Percentiles rank a stretch among this genome's conserved stretches.
phyloP scores from a whole-genome alignment of 2,797 vertebrate species.

The Myotis planiceps region DNA sequence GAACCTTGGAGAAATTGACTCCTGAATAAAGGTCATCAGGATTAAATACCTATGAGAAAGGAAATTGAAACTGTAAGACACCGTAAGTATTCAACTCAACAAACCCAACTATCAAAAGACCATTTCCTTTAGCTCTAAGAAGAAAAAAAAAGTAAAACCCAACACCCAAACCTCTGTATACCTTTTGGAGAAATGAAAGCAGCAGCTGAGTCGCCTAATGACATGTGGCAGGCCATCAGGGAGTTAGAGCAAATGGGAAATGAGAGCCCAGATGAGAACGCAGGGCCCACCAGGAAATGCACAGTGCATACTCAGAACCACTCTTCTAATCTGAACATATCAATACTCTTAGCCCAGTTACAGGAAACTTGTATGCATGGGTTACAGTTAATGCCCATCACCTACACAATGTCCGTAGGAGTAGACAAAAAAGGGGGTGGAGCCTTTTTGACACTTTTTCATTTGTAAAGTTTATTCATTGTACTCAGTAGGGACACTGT shows the following conservation, averaged over 20 bases:
- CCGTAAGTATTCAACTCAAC: slow-evolving; percentile 18
- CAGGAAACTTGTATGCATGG: not conserved
- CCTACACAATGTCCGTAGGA: not conserved
- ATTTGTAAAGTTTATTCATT: not conserved
- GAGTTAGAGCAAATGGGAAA: slow-evolving; percentile 67
- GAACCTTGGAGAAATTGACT: slow-evolving; percentile 93
- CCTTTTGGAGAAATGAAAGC: slow-evolving; percentile 67
- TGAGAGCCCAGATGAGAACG: slow-evolving; percentile 27
- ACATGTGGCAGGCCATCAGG: slow-evolving; percentile 53
- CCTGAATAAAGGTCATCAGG: slow-evolving; percentile 93
- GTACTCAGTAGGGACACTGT: not conserved
- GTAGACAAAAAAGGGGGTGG: not conserved
- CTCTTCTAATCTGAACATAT: not conserved
- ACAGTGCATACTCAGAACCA: not conserved
- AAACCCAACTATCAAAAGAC: slow-evolving; percentile 30
- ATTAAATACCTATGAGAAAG: slow-evolving; percentile 93
- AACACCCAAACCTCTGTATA: slow-evolving; percentile 43
- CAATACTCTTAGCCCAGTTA: not conserved
- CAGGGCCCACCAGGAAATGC: slow-evolving; percentile 40
- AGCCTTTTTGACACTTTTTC: not conserved
- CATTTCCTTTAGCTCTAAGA: slow-evolving; percentile 51
- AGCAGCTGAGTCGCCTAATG: slow-evolving; percentile 45
- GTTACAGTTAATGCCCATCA: not conserved
- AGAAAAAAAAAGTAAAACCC: slow-evolving; percentile 31
- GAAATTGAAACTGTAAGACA: slow-evolving; percentile 65